These are phyloP conservation scores for Nothocercus nigrocapillus DNA, from an alignment of 2,113 vertebrate species.

Conservation along the genomic window DNA sequence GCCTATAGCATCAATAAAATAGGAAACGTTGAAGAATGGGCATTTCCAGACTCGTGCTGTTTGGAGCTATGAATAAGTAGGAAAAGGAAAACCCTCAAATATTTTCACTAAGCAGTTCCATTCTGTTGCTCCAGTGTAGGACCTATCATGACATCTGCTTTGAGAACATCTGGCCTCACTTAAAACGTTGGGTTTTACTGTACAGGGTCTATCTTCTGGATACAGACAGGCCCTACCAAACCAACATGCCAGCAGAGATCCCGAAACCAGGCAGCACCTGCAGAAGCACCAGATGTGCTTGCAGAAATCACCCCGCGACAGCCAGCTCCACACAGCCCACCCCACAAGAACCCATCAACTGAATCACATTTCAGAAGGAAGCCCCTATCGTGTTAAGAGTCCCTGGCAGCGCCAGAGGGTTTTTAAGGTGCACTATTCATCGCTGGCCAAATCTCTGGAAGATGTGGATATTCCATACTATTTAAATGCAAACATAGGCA, in stretches of 20 bases:
- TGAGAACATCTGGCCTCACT: not conserved
- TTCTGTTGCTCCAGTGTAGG: not conserved
- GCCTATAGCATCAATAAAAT: not conserved
- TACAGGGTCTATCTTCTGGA: not conserved
- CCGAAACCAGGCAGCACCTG: not conserved
- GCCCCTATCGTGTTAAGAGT: fast-evolving
- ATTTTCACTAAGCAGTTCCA: not conserved
- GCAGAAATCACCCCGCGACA: not conserved
- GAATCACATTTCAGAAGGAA: not conserved
- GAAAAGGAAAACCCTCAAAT: not conserved
- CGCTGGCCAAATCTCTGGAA: not conserved
- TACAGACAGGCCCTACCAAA: not conserved
- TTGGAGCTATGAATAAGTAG: not conserved
- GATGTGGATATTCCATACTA: not conserved
- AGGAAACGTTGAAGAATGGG: not conserved
- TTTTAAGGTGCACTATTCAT: not conserved
- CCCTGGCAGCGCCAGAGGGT: not conserved
- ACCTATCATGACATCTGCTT: not conserved
- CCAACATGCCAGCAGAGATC: not conserved
- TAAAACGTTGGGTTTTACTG: not conserved
- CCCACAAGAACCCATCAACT: not conserved
- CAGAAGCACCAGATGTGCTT: not conserved
- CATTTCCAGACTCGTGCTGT: not conserved
- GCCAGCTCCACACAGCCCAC: not conserved
- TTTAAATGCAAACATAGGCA: not conserved